A percentile compares a stretch with the other conserved stretches of the same genome.
Conservation (phyloP, 2,888 invertebrate species). For the Idaea aversata region DNA sequence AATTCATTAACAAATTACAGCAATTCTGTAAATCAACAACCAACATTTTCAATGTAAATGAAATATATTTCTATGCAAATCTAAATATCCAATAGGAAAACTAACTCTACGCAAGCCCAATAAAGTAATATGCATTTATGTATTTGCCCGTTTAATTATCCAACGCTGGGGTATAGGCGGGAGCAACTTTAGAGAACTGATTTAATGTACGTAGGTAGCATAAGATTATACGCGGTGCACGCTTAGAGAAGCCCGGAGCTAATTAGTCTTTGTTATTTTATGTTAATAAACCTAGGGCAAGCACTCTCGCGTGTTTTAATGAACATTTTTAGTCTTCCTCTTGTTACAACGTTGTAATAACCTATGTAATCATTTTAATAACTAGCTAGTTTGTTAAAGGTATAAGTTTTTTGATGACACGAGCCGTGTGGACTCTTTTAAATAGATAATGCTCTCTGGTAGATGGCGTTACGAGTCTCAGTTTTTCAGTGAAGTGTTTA, state of each 20-base stretch:
- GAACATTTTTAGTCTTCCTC: slow-evolving; percentile 2
- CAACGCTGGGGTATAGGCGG: slow-evolving; percentile 23
- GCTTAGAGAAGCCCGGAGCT: slow-evolving; percentile 45
- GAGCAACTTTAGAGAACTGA: slow-evolving; percentile 33
- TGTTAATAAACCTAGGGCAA: slow-evolving; percentile 60
- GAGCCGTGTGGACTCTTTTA: not conserved
- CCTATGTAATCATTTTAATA: not conserved
- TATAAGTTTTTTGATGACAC: not conserved
- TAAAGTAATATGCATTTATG: slow-evolving; percentile 47
- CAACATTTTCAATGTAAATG: slow-evolving; percentile 4
- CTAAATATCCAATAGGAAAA: slow-evolving; percentile 25
- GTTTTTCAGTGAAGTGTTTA: too few species aligned
- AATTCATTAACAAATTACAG: not conserved
- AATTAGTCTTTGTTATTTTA: slow-evolving; percentile 78
- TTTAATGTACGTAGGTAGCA: slow-evolving; percentile 33
- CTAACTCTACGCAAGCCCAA: slow-evolving; percentile 28
- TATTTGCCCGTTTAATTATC: slow-evolving; percentile 40
- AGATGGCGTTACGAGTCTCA: not conserved
- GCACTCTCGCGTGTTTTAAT: slow-evolving; percentile 12
- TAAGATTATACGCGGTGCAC: slow-evolving; percentile 55
- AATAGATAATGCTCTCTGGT: not conserved
- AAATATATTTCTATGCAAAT: slow-evolving; percentile 9
- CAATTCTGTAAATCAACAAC: not conserved
- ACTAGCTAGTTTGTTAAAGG: not conserved
- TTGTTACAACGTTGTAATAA: not conserved